Conservation (phyloP, 2,888 invertebrate species). For the Leucozona laternaria region DNA sequence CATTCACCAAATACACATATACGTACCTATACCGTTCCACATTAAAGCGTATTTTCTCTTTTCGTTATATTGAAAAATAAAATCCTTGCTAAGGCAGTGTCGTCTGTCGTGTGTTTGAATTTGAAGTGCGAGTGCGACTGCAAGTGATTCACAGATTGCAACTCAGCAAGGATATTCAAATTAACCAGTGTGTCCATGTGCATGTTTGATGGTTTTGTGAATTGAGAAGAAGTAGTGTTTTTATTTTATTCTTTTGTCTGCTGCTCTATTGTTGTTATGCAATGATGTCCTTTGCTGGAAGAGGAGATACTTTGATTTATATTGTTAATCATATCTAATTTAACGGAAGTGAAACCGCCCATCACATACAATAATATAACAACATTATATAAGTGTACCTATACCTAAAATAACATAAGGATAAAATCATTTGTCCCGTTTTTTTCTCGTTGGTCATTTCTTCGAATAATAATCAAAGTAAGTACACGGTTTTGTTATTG, state of each 20-base stretch:
- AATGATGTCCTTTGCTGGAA: conserved; percentile 27
- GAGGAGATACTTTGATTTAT: conserved; percentile 9
- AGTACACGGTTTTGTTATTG: neutral
- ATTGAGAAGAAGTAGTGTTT: conserved; percentile 1
- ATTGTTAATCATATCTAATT: neutral
- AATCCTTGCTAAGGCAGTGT: neutral
- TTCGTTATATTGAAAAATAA: conserved; percentile 1
- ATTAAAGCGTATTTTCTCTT: neutral
- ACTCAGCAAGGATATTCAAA: conserved; percentile 8
- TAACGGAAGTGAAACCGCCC: conserved; percentile 36
- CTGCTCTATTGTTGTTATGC: neutral
- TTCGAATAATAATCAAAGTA: conserved; percentile 28
- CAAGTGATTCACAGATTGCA: conserved; percentile 14
- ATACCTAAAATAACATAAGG: neutral
- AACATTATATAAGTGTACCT: conserved; percentile 26
- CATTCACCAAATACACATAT: neutral
- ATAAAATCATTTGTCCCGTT: conserved; percentile 1
- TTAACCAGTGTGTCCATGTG: conserved; percentile 7
- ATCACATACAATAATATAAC: neutral
- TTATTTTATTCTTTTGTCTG: neutral
- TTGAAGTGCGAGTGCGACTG: conserved; percentile 8
- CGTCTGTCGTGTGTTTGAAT: too few relatives aligned
- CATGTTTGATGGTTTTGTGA: neutral
- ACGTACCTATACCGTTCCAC: neutral
- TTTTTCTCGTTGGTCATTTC: neutral